Conservation (phyloP, 2,797 vertebrate species). For the Crypturellus tataupa region DNA sequence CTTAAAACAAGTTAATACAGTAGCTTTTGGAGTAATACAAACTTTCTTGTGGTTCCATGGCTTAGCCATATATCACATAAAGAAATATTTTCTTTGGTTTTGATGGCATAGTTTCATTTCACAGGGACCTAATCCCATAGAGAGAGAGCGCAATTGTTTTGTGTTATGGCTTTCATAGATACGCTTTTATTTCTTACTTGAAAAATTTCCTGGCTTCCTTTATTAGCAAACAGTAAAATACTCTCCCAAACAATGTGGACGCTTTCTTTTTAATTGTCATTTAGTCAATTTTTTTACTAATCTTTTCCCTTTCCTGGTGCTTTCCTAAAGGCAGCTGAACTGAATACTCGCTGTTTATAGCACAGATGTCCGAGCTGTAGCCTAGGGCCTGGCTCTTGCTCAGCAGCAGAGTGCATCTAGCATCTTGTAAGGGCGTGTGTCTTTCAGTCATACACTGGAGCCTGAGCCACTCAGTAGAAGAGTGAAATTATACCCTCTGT, state of each 20-base stretch:
- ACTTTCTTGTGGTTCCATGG: not conserved
- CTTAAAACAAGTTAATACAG: not conserved
- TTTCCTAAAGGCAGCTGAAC: not conserved
- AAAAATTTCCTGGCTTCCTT: not conserved
- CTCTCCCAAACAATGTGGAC: not conserved
- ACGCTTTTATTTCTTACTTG: not conserved
- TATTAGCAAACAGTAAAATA: not conserved
- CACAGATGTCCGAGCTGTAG: not conserved
- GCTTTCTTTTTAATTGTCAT: not conserved
- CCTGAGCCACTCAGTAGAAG: rapidly evolving
- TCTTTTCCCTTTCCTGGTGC: not conserved
- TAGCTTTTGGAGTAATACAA: not conserved
- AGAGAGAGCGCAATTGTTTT: not conserved
- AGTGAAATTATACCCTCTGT: too few species aligned
- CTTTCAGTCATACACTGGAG: not conserved
- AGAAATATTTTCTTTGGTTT: not conserved
- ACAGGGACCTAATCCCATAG: not conserved
- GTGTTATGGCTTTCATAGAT: not conserved
- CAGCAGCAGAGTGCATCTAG: not conserved
- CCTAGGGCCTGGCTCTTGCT: not conserved
- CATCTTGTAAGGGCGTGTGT: not conserved
- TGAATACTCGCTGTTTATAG: not conserved
- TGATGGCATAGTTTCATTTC: not conserved
- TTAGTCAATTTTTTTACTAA: not conserved
- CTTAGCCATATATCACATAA: rapidly evolving